Base-by-base conservation (phyloP, 1,140 invertebrate genomes). In the Sitobion miscanthi region DNA sequence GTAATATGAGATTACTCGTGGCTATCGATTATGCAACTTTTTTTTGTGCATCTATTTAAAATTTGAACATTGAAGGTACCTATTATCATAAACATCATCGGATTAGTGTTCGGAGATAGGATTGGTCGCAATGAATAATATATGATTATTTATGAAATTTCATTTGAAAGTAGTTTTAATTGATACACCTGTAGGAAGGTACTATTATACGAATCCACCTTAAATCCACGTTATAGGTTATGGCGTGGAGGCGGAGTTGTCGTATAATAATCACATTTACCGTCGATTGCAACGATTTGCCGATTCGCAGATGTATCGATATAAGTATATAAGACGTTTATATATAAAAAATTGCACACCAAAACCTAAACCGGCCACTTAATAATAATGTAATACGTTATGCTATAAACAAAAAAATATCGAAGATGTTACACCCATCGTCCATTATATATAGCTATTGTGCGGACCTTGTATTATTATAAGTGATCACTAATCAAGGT, bases 241-340 rank as follows among this genome's bases (percentile, higher is more conserved):
- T n/a, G n/a, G 14, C 2, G n/a, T n/a, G 62, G n/a, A 77, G 62
- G 62, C 62, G 62, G 62, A 14, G 14, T 77, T n/a, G 30, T 77
- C 62, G 62, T 77, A n/a, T 77, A 77, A 77, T 77, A n/a, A n/a
- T n/a, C n/a, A 77, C 62, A n/a, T 77, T 77, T 77, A 77, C n/a
- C 62, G n/a, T 77, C 5, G 62, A n/a, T 9, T n/a, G n/a, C 14
- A 77, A n/a, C 62, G n/a, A 77, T 77, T 77, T n/a, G 62, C 14
- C 62, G n/a, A 77, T 77, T 77, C n/a, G 62, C 14, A n/a, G 62
- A 77, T 77, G 14, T n/a, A 69, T 77, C n/a, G 14, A n/a, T 77
- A n/a, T 14, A n/a, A 77, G 62, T n/a, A n/a, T 30, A 30, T 35
- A n/a, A 77, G 14, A 54, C 21, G 11, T 9, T 11, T 30, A n/a